Evolutionary conservation across 2,797 vertebrate genomes (phyloP), one percentile per base, ranked within the genome.

Genomic region (Trematomus bernacchii): DNA sequence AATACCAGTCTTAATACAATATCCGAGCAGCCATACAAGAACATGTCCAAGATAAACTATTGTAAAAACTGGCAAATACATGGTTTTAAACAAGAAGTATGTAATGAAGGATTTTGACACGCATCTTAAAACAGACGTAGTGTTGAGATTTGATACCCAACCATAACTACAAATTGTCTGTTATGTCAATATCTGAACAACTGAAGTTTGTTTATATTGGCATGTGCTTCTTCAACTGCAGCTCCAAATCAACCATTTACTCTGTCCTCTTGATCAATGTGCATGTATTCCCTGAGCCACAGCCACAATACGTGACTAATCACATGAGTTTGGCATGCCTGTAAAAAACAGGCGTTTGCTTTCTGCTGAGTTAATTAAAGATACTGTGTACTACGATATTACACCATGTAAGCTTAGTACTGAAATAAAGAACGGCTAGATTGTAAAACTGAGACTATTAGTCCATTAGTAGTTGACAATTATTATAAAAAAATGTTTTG

Each of bases 51-150:
- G 15, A 51, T 21, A 9, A 63, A 51, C 44, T 10, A 6, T 6
- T 6, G 2, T 11, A 10, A 19, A 37, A 52, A 10, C 2, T 3
- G n/a, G 1, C 15, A 23, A 57, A 4, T 7, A 3, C 37, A 0
- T 5, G n/a, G 16, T 14, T 60, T n/a, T n/a, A 58, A 75, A 57
- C 73, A 63, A 16, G 19, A 54, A 67, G 40, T 15, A 15, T 42
- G 14, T 10, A 61, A 37, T 37, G 33, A 37, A 37, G 33, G 33
- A 37, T 37, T 37, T 6, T 37, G 7, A 37, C 33, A 37, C 1
- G 33, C 8, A 9, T 37, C 33, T 7, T 37, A 37, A 37, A 37
- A 37, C 1, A 37, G 33, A 9, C 8, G 6, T 9, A 37, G 7
- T 9, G 8, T 37, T 37, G 1, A 37, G 33, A 27, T 18, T 54